Base-by-base conservation (phyloP, 2,888 invertebrate species). In the Brenthis hecate region DNA sequence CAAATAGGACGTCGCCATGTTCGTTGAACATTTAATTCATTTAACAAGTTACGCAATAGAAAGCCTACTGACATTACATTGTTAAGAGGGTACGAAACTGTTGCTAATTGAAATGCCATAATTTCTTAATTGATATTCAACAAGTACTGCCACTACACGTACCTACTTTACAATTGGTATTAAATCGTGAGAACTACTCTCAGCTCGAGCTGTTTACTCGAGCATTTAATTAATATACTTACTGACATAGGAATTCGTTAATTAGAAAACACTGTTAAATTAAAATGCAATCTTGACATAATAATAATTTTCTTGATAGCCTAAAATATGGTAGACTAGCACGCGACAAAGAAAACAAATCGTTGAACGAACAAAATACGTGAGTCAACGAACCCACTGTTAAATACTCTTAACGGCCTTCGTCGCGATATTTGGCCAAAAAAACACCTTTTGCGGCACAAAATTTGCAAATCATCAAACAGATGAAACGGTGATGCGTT, bases 341-440 rank as follows among this genome's bases (percentile, higher is more conserved):
- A 68, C 65, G 68, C 70, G 64, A 65, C 65, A 28, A 50, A 61
- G 60, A 60, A 60, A 54, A 36, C 62, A n/a, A 65, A 65, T 53
- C 36, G 62, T 50, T 50, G 48, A 56, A 19, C 13, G 47, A 36
- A 57, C 68, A 65, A 71, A 68, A 68, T 48, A 23, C 23, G 16
- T 48, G 56, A 65, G 68, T 65, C 68, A 68, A 65, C 62, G 70
- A 71, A 71, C 70, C 48, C 65, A 48, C 8, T 43, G 50, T 58
- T 50, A 65, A 19, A 68, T 58, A 62, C 54, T 36, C 43, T 64
- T 64, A 3, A 62, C 60, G 50, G 70, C 36, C 61, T 55, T 57
- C 53, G 36, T 57, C 61, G 56, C 61, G 68, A 61, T 68, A 53
- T 68, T 65, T 53, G 32, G 54, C 51, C 50, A 23, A 54, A 68